These are phyloP conservation scores for Tichodroma muraria DNA, from an alignment of 2,113 vertebrate species.

Conservation along the genomic window DNA sequence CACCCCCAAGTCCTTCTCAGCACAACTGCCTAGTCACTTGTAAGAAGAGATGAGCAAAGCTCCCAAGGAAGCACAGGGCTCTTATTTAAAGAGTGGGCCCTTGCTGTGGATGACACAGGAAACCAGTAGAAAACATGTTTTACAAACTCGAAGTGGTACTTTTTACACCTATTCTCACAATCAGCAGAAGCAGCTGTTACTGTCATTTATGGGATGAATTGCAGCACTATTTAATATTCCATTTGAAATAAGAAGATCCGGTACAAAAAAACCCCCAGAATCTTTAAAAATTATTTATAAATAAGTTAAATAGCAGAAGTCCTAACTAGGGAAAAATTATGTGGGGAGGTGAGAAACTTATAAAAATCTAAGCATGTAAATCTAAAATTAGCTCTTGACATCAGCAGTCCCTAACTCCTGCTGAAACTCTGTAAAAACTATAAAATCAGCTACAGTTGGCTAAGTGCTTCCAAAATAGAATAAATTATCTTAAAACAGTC, in stretches of 20 bases:
- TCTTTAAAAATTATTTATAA: background rate
- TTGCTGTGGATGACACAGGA: background rate
- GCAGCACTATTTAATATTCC: constrained; percentile 19
- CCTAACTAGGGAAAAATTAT: background rate
- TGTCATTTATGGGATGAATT: background rate
- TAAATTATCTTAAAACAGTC: background rate
- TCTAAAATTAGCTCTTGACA: background rate
- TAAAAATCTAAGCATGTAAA: background rate
- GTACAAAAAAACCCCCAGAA: background rate
- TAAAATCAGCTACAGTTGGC: background rate
- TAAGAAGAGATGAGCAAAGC: background rate
- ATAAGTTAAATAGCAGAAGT: background rate
- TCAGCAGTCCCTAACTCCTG: background rate
- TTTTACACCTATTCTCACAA: background rate
- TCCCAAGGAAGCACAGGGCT: background rate
- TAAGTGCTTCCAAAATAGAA: constrained; percentile 25
- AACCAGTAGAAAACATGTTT: background rate
- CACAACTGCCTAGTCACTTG: background rate
- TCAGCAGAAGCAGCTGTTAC: constrained; percentile 38
- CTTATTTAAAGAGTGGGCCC: background rate
- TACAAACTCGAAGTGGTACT: background rate
- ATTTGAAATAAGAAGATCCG: background rate
- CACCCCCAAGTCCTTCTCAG: background rate
- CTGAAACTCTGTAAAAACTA: background rate
- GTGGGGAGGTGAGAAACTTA: background rate